A percentile compares a stretch with the other conserved stretches of the same genome.
Conservation (phyloP, 2,113 vertebrate species). For the Mobula birostris region DNA sequence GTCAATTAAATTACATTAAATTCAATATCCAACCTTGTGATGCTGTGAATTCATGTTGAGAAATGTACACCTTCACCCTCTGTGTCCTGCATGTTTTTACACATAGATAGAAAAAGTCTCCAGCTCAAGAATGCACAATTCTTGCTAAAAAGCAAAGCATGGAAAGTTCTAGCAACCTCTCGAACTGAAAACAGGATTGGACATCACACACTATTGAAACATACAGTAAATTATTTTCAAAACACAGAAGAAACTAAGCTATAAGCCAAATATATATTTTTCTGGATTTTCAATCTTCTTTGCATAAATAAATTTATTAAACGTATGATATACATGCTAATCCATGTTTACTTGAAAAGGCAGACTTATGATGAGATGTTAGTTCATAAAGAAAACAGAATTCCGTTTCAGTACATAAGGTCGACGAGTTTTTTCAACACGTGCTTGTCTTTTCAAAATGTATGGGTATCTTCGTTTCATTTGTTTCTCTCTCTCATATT, state of each 20-base stretch:
- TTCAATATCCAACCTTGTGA: not conserved
- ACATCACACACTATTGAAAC: not conserved
- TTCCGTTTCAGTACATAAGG: conserved; percentile 90
- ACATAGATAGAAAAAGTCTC: not conserved
- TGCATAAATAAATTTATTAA: not conserved
- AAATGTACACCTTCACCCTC: not conserved
- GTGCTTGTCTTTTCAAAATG: conserved; percentile 84
- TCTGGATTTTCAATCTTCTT: not conserved
- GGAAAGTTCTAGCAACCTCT: not conserved
- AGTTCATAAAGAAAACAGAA: conserved; percentile 63
- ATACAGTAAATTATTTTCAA: not conserved
- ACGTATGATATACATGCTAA: not conserved
- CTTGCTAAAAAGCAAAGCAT: not conserved
- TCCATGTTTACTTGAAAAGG: not conserved
- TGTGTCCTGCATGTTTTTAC: not conserved
- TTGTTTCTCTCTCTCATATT: conserved; percentile 63
- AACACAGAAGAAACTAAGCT: not conserved
- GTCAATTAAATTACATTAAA: not conserved
- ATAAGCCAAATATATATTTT: not conserved
- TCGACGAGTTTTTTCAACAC: conserved; percentile 77
- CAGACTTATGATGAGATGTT: not conserved
- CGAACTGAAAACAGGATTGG: not conserved
- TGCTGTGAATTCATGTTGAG: not conserved
- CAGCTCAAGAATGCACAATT: not conserved
- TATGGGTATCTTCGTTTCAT: conserved; percentile 92